A percentile compares a stretch with the other conserved stretches of the same genome.
These are phyloP conservation scores for Epizoanthus illoricatus DNA, from an alignment of 92 coral and sea anemone species.

Conservation along the genomic window DNA sequence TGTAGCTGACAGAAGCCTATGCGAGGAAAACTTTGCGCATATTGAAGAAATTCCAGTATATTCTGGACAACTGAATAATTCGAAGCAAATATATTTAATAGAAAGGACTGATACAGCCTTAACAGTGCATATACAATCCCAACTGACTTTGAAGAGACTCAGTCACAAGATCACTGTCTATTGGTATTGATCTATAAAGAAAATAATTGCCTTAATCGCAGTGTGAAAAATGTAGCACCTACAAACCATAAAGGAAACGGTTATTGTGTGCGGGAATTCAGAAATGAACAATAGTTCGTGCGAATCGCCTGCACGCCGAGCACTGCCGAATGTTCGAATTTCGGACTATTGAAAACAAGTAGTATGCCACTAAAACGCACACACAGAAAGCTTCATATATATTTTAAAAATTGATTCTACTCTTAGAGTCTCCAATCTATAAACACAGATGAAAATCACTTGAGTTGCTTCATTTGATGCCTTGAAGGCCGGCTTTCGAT, in stretches of 20 bases:
- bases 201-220: not conserved
- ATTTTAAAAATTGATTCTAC: too few relatives aligned
- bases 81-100: too few relatives aligned
- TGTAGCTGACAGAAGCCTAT: too few relatives aligned
- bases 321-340: not conserved
- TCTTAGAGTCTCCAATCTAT: too few relatives aligned
- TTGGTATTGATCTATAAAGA: not conserved
- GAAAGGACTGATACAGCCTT: not conserved
- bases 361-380: too few relatives aligned
- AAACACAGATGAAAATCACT: too few relatives aligned
- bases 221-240: slow-evolving; percentile 21
- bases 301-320: not conserved
- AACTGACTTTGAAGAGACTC: not conserved
- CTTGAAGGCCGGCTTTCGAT: not conserved
- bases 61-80: too few relatives aligned
- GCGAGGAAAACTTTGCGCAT: too few relatives aligned
- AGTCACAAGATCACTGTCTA: not conserved
- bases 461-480: too few relatives aligned
- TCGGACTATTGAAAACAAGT: not conserved
- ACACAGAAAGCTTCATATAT: too few relatives aligned
- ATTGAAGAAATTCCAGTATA: too few relatives aligned
- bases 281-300: not conserved
- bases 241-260: slow-evolving; percentile 4
- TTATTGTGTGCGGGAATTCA: slow-evolving; percentile 3
- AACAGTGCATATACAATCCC: not conserved